A percentile compares a stretch with the other conserved stretches of the same genome.
Evolutionary conservation across 2,113 vertebrate species (phyloP).

Genomic region (Egretta garzetta): DNA sequence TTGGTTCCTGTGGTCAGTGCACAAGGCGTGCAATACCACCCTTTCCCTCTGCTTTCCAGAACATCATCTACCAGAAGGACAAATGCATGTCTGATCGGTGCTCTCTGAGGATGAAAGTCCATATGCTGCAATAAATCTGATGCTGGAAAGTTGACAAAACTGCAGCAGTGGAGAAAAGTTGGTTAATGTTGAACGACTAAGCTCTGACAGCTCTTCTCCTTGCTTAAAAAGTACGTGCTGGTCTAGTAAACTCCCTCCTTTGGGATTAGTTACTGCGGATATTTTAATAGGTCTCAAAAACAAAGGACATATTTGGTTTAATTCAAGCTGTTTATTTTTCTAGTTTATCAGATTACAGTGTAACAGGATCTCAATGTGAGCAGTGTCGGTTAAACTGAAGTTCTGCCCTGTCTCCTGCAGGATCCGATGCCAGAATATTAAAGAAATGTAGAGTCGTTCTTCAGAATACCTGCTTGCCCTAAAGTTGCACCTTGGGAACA

Average conservation of each 20-base stretch:
- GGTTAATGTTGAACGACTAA: slow-evolving; percentile 1
- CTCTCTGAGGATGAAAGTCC: slow-evolving; percentile 2
- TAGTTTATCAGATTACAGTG: not conserved
- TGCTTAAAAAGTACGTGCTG: not conserved
- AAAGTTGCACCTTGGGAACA: not conserved
- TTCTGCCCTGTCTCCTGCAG: fast-evolving
- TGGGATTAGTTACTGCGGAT: not conserved
- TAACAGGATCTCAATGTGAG: not conserved
- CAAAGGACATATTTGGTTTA: not conserved
- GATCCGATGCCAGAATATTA: not conserved
- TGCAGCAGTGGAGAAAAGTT: not conserved
- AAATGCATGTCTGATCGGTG: not conserved
- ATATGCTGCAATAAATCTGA: not conserved
- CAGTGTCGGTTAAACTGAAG: not conserved
- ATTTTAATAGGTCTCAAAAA: not conserved
- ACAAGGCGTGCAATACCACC: not conserved
- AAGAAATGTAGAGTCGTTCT: not conserved
- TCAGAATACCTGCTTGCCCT: not conserved
- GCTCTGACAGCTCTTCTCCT: not conserved
- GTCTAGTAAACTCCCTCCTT: not conserved
- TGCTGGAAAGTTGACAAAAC: not conserved
- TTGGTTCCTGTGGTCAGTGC: not conserved
- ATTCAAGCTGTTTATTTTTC: not conserved
- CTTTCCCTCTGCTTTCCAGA: not conserved
- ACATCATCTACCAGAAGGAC: not conserved